These are phyloP conservation scores for Kryptolebias ocellatus DNA, from an alignment of 2,797 vertebrate species.

Conservation along the genomic window DNA sequence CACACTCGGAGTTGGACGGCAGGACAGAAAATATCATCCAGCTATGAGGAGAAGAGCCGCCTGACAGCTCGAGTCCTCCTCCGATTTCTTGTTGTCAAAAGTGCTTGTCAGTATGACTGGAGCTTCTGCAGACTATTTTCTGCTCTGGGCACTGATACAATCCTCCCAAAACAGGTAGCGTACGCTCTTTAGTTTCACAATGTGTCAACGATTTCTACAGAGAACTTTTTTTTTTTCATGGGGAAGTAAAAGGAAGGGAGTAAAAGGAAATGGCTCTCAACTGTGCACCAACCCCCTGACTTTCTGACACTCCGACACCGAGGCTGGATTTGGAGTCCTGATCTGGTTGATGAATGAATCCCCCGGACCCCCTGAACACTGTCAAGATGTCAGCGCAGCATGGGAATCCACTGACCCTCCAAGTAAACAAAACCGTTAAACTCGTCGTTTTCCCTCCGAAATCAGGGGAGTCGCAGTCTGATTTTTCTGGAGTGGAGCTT, in stretches of 20 bases:
- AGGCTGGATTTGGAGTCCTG: constrained; percentile 15
- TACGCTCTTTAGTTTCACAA: constrained; percentile 5
- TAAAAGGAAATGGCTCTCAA: not conserved
- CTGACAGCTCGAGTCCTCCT: constrained; percentile 31
- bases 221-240: constrained; percentile 13
- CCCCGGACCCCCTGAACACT: constrained; percentile 47
- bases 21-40: constrained; percentile 30
- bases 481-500: constrained; percentile 10
- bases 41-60: constrained; percentile 17
- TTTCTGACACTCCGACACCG: constrained; percentile 38
- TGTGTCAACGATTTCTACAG: not conserved
- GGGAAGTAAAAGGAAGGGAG: not conserved
- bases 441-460: constrained; percentile 51
- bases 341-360: constrained; percentile 51
- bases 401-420: constrained; percentile 74
- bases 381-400: constrained; percentile 60
- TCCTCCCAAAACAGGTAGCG: constrained; percentile 1
- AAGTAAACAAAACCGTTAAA: constrained; percentile 58
- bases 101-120: constrained; percentile 24
- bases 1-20: constrained; percentile 55
- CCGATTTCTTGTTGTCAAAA: constrained; percentile 31
- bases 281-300: constrained; percentile 26
- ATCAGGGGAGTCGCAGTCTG: constrained; percentile 42
- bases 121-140: constrained; percentile 7
- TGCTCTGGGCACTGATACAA: not conserved